Evolutionary conservation across 2,888 invertebrate species (phyloP), one percentile per base, ranked within the genome.

Genomic region (Thumatha senex): DNA sequence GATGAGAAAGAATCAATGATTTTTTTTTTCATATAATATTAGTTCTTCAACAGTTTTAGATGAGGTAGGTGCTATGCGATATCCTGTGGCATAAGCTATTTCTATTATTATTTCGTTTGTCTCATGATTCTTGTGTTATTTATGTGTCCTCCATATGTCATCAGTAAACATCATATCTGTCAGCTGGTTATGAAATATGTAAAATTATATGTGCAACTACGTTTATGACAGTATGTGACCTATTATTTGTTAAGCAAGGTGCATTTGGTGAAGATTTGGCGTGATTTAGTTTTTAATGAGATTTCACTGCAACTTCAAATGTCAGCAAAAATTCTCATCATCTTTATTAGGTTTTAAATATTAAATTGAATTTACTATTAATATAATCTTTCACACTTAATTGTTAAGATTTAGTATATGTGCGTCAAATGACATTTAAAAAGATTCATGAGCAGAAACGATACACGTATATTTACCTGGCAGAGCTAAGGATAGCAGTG

Each of bases 111-210:
- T 4, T 24, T 24, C 18, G 2, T 24, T 24, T 62, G 70, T 65
- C 67, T 64, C 63, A 51, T 60, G 52, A 53, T 58, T 51, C 49
- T 46, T 47, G 44, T 51, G 59, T 58, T 59, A 33, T 62, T 65
- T 58, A 58, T 66, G 60, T 61, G 77, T 67, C 80, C 83, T 79
- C 76, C 74, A 82, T 78, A 78, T 78, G 80, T 80, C 75, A 74
- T 67, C 63, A 61, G 66, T 74, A 76, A 76, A 80, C 78, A 74
- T 75, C 73, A 64, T 66, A 64, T 70, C 72, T 74, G 75, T 80
- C 76, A 71, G 63, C 63, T 67, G 60, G 61, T 76, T 84, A 79
- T 82, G 80, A 85, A 82, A 81, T 80, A 83, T 79, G 66, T 54
- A 63, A 72, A 74, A 73, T 73, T 69, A 73, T 73, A 59, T 49